phyloP scores from a whole-genome alignment of 2,113 vertebrate genomes.

The Mellivora capensis region DNA sequence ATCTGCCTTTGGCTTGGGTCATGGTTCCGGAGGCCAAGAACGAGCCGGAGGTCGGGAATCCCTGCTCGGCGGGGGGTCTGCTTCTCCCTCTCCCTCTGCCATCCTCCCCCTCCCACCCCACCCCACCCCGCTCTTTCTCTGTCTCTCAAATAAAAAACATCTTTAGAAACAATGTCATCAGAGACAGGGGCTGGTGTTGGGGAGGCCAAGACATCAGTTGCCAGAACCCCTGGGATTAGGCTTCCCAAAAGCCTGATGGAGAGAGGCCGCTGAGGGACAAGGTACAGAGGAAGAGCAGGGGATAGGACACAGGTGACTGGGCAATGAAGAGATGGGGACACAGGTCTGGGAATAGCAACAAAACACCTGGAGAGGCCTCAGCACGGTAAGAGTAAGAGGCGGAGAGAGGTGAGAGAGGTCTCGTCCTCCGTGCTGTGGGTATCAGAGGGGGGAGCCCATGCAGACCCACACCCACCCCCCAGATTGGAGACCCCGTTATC shows the following conservation, averaged over 20 bases:
- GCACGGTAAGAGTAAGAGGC: neutral
- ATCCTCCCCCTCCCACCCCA: no score
- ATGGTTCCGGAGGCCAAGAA: no score
- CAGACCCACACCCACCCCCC: no score
- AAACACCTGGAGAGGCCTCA: neutral
- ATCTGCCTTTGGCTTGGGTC: no score
- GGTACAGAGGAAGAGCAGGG: neutral
- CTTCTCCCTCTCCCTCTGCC: no score
- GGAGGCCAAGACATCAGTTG: neutral
- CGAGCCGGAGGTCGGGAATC: no score
- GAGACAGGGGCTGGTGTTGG: neutral
- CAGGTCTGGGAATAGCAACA: neutral
- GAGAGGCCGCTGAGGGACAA: neutral
- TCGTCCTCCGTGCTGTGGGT: neutral
- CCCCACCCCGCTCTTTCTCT: no score
- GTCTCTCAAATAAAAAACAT: no score
- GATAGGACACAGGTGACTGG: neutral
- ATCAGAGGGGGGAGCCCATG: neutral
- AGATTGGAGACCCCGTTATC: neutral
- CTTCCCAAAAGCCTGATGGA: neutral
- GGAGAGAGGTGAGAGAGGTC: neutral
- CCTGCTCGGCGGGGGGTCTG: no score
- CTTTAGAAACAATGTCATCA: neutral
- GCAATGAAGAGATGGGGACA: no score
- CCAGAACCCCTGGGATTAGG: neutral